phyloP scores from a whole-genome alignment of 2,797 vertebrate genomes.

The Tolypeutes matacus region DNA sequence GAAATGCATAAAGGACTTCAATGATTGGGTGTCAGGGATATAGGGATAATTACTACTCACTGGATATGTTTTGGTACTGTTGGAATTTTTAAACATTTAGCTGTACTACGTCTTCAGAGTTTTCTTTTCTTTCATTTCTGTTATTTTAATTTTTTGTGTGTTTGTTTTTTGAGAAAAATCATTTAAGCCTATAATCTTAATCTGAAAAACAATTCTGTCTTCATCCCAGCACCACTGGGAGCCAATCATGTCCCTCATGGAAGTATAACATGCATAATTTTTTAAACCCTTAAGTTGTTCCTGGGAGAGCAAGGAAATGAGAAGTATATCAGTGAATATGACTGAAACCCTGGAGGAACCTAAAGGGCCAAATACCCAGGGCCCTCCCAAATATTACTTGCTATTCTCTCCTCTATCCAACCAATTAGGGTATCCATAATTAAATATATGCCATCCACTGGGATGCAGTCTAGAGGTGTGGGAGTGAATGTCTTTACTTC shows the following conservation, averaged over 20 bases:
- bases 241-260: not conserved
- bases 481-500: not conserved
- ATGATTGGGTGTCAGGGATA: not conserved
- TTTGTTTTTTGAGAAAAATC: conserved; percentile 4
- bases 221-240: not conserved
- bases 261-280: not conserved
- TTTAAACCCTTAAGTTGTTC: not conserved
- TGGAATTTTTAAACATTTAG: not conserved
- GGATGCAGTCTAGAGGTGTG: not conserved
- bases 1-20: not conserved
- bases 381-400: not conserved
- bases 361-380: not conserved
- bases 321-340: not conserved
- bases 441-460: no score
- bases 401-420: not conserved
- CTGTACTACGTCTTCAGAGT: not conserved
- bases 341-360: not conserved
- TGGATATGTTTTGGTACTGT: not conserved
- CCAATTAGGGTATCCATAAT: not conserved
- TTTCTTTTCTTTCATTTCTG: not conserved
- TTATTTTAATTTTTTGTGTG: not conserved
- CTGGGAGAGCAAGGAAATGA: not conserved
- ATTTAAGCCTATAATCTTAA: not conserved
- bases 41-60: not conserved
- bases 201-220: not conserved